Percentiles rank a stretch among this genome's conserved stretches.
phyloP scores from a whole-genome alignment of 2,113 vertebrate species.

The Hipposideros armiger region DNA sequence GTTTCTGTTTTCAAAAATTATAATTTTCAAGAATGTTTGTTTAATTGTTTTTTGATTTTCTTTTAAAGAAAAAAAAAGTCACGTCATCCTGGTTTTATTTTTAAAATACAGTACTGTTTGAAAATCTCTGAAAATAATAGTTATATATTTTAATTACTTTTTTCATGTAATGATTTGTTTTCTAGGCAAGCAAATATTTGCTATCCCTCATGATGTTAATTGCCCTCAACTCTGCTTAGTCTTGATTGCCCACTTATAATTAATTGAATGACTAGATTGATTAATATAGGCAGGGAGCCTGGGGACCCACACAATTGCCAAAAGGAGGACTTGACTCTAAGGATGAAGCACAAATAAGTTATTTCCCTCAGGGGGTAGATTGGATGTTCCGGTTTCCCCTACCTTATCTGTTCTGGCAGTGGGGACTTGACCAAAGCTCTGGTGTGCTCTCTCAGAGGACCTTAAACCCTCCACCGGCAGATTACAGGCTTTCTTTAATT shows the following conservation, averaged over 20 bases:
- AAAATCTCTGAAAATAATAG: constrained; percentile 23
- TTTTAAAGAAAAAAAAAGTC: neutral
- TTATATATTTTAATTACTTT: constrained; percentile 33
- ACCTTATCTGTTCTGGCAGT: neutral
- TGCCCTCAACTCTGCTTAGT: neutral
- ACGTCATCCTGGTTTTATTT: neutral
- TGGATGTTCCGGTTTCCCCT: neutral
- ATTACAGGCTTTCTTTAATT: neutral
- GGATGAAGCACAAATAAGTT: neutral
- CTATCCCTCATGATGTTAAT: neutral
- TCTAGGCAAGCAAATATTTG: neutral
- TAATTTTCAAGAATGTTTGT: constrained; percentile 1
- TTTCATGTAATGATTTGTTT: constrained; percentile 23
- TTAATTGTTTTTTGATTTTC: neutral
- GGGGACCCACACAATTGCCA: neutral
- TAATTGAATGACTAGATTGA: constrained; percentile 42
- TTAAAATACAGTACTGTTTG: neutral
- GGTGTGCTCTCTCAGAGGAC: neutral
- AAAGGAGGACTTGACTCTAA: neutral
- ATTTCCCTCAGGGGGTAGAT: neutral
- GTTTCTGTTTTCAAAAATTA: neutral
- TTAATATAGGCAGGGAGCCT: neutral
- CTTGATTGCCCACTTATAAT: constrained; percentile 24
- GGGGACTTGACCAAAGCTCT: neutral
- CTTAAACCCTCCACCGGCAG: neutral